phyloP scores from a whole-genome alignment of 1,140 invertebrate species.

The Heliconius eleuchia region DNA sequence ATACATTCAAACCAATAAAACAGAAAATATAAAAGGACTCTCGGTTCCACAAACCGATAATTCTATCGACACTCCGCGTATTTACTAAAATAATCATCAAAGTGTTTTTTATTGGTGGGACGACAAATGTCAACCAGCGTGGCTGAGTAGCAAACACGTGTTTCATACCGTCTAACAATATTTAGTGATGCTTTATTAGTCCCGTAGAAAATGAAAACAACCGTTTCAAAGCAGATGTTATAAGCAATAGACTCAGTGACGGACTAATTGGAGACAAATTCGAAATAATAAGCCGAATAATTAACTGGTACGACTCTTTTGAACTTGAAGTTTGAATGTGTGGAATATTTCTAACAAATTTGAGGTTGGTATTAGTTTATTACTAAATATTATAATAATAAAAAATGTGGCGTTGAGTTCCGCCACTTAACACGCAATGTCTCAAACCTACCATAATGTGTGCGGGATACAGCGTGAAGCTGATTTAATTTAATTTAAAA shows the following conservation, averaged over 20 bases:
- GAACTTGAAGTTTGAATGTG: background rate
- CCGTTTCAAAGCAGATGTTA: slow-evolving; percentile 70
- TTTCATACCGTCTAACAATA: slow-evolving; percentile 78
- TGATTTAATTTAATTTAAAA: no score
- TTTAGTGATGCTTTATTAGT: slow-evolving; percentile 76
- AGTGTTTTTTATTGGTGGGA: slow-evolving; percentile 74
- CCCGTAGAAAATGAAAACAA: slow-evolving; percentile 70
- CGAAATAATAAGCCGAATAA: slow-evolving; percentile 46
- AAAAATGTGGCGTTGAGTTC: no score
- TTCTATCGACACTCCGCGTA: slow-evolving; percentile 69
- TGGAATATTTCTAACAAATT: background rate
- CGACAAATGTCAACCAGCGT: slow-evolving; percentile 72
- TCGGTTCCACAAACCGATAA: slow-evolving; percentile 71
- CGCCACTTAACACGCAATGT: no score
- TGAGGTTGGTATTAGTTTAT: background rate
- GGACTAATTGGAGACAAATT: slow-evolving; percentile 65
- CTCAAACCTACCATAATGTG: no score
- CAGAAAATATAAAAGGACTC: slow-evolving; percentile 24
- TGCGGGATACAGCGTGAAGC: no score
- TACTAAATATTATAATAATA: no score
- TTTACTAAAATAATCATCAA: slow-evolving; percentile 80
- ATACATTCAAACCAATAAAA: background rate
- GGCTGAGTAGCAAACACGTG: slow-evolving; percentile 71
- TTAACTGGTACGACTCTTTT: slow-evolving; percentile 31
- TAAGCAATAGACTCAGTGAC: slow-evolving; percentile 49